Evolutionary conservation across 2,888 invertebrate species (phyloP).

Genomic region (Brachyopa scutellaris): DNA sequence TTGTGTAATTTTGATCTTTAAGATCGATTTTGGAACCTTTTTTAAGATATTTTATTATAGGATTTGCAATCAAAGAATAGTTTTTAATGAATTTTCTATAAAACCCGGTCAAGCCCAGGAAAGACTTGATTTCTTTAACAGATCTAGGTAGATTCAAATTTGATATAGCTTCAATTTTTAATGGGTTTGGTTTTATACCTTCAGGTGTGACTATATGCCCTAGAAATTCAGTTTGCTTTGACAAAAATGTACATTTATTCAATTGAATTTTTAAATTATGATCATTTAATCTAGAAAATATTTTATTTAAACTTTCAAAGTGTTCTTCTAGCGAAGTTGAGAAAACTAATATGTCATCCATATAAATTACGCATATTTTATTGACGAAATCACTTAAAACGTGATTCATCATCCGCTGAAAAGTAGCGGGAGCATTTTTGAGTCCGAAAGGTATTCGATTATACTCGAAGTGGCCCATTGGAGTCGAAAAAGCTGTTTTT

Average conservation of each 20-base stretch:
- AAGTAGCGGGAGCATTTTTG: conserved; percentile 23
- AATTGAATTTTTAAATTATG: conserved; percentile 48
- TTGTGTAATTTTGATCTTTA: conserved; percentile 40
- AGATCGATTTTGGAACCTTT: conserved; percentile 41
- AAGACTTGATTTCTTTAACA: conserved; percentile 68
- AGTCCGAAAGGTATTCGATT: conserved; percentile 7
- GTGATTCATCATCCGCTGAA: conserved; percentile 20
- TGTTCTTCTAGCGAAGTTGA: conserved; percentile 57
- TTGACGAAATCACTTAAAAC: background rate
- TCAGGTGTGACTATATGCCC: conserved; percentile 73
- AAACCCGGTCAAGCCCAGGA: too few relatives aligned
- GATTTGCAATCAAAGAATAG: conserved; percentile 32
- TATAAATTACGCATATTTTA: conserved; percentile 35
- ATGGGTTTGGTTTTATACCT: conserved; percentile 74
- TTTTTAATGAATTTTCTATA: conserved; percentile 68
- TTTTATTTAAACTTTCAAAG: conserved; percentile 30
- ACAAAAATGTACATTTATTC: conserved; percentile 74
- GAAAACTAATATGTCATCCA: conserved; percentile 53
- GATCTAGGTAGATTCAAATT: conserved; percentile 67
- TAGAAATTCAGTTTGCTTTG: conserved; percentile 67
- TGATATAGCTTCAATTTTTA: conserved; percentile 67
- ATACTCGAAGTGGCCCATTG: conserved; percentile 18
- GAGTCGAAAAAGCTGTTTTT: conserved; percentile 36
- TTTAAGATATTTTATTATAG: conserved; percentile 49
- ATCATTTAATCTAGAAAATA: conserved; percentile 43